Base-by-base conservation (phyloP, 1,140 invertebrate genomes). In the Drepana arcuata region DNA sequence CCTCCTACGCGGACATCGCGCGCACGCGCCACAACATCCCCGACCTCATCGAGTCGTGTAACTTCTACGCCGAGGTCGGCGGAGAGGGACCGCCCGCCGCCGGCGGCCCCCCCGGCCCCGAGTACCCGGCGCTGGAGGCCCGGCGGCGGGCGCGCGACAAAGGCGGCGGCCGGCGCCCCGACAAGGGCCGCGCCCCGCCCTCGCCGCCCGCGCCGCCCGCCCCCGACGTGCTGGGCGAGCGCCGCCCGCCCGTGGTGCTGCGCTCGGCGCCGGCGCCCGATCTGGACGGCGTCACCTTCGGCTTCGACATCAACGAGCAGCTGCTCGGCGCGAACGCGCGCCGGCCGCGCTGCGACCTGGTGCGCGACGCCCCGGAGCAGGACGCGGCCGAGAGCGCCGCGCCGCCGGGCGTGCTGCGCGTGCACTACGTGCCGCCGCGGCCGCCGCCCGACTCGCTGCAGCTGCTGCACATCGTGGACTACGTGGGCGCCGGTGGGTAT, bases 1-100 rank as follows among this genome's bases (percentile, higher is more conserved):
- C 88, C 15, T 92, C 90, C 18, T 92, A 92, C 62, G 91, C 91
- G 1, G 90, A 92, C 52, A 92, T 92, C 48, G 87, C 90, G 11
- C 86, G 88, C 26, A 90, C 87, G 62, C 58, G 68, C 1, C 72
- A 74, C 49, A 81, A 81, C 63, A 79, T 83, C 45, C 80, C 80
- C 29, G 80, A 83, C 55, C 67, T 83, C 42, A 83, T 83, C 46
- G 77, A 82, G 51, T 79, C 73, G 10, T 83, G 80, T 56, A 83
- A 80, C 53, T 80, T 64, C 52, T 78, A 79, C 54, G 48, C 56
- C 28, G 71, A 75, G 40, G 60, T 64, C 33, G 59, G 47, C 23
- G 16, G 24, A 2, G 21, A 29, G 4, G 18, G 29, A n/a, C 46
- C 46, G 41, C 51, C 4, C 47, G 45, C 41, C 10, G 43, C 30